These are phyloP conservation scores for Erpornis zantholeuca DNA, from an alignment of 2,113 vertebrate genomes.

Conservation along the genomic window DNA sequence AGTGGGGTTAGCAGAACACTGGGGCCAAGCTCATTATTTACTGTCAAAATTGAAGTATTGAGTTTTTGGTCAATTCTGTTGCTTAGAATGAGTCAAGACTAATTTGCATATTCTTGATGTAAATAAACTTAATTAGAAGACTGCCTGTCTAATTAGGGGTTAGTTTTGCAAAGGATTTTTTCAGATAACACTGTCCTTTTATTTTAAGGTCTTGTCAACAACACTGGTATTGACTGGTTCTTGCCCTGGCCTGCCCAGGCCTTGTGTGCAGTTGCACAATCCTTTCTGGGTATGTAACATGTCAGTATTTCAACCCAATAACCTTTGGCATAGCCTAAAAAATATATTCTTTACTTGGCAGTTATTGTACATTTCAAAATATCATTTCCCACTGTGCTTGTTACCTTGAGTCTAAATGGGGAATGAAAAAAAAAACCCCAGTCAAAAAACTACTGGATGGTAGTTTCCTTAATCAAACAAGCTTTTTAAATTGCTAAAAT, in stretches of 20 bases:
- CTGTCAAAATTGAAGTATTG: not conserved
- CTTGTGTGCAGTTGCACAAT: conserved; percentile 87
- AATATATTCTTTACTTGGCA: not conserved
- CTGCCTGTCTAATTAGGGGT: not conserved
- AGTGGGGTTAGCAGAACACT: not conserved
- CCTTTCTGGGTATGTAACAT: conserved; percentile 83
- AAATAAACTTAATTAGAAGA: not conserved
- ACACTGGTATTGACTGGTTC: conserved; percentile 97
- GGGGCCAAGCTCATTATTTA: not conserved
- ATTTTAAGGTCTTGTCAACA: conserved; percentile 90
- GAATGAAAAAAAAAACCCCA: not conserved
- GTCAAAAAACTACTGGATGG: not conserved
- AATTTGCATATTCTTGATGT: not conserved
- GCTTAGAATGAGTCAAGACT: not conserved
- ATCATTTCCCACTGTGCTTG: not conserved
- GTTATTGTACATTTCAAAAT: not conserved
- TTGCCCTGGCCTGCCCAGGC: conserved; percentile 93
- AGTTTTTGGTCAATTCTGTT: not conserved
- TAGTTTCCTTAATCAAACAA: not conserved
- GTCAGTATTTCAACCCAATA: not conserved
- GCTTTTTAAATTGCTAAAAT: not conserved
- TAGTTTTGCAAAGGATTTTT: not conserved
- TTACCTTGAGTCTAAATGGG: not conserved
- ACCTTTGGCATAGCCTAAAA: not conserved
- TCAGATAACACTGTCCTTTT: not conserved